Evolutionary conservation across 2,888 invertebrate genomes (phyloP).

Genomic region (Tyria jacobaeae): DNA sequence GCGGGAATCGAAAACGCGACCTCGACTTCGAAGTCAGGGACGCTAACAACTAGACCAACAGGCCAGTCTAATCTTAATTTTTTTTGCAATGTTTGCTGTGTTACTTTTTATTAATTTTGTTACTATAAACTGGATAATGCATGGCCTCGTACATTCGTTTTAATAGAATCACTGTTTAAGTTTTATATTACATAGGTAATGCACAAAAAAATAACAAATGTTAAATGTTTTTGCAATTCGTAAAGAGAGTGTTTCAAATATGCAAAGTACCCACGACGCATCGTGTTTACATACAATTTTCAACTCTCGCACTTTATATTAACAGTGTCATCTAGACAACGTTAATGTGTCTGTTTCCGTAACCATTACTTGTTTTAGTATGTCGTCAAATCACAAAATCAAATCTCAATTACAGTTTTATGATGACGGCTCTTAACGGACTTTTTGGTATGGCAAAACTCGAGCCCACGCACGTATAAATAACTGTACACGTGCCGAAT

Average conservation of each 20-base stretch:
- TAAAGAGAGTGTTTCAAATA: conserved; percentile 47
- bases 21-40: too few species aligned
- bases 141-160: too few species aligned
- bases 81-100: too few species aligned
- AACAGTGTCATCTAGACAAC: conserved; percentile 52
- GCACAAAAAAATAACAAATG: too few species aligned
- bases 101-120: too few species aligned
- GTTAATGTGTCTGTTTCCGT: conserved; percentile 54
- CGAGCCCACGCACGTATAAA: conserved; percentile 11
- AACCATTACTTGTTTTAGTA: conserved; percentile 57
- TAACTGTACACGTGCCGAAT: conserved; percentile 13
- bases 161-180: too few species aligned
- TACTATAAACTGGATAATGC: too few species aligned
- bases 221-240: too few species aligned
- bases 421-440: conserved; percentile 37
- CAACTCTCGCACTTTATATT: conserved; percentile 62
- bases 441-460: conserved; percentile 32
- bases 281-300: conserved; percentile 59
- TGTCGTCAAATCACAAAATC: conserved; percentile 57
- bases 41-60: too few species aligned
- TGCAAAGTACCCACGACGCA: conserved; percentile 34
- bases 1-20: too few species aligned
- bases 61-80: too few species aligned
- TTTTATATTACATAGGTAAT: too few species aligned
- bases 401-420: conserved; percentile 55